Evolutionary conservation across 2,113 vertebrate genomes (phyloP), one percentile per base, ranked within the genome.

Genomic region (Ctenodactylus gundi): DNA sequence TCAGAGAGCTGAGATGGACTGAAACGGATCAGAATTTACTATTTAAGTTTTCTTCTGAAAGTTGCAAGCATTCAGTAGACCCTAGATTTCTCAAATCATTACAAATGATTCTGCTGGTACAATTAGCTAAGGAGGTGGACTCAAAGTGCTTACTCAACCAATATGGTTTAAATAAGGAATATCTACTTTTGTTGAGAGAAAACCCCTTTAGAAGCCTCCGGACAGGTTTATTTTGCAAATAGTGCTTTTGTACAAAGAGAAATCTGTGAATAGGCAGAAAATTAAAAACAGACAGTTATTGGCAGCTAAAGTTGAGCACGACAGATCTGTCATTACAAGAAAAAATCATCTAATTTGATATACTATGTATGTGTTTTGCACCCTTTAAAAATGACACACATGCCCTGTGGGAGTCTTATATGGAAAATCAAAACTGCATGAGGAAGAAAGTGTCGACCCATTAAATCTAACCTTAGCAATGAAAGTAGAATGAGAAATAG

Each of bases 171-270:
- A 88, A 85, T 62, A 90, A 70, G 2, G 27, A 81, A 39, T 23
- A 29, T 31, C 17, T 65, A 20, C 44, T 90, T 92, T 94, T 53
- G 51, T 41, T 90, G 20, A 85, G 31, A 20, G 5, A 90, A 77
- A 81, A 55, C 62, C 7, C 39, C n/a, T 81, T 86, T 49, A 55
- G 29, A 91, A 91, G 6, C 7, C 21, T 77, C 20, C 2, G 39
- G 34, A 46, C 88, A 6, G 21, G 49, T 55, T 96, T 94, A 85
- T 67, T 67, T 91, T 96, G 17, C 11, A 85, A 90, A 29, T 41
- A 39, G 7, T 60, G 53, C 21, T 82, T 77, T 76, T 90, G 29
- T 36, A 64, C 58, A 73, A 80, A 94, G 51, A 58, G 23, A 31
- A 14, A 64, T 17, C 62, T 70, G 9, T 85, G 64, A 53, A 44